These are phyloP conservation scores for Melieria crassipennis DNA, from an alignment of 2,888 invertebrate genomes.

Conservation along the genomic window DNA sequence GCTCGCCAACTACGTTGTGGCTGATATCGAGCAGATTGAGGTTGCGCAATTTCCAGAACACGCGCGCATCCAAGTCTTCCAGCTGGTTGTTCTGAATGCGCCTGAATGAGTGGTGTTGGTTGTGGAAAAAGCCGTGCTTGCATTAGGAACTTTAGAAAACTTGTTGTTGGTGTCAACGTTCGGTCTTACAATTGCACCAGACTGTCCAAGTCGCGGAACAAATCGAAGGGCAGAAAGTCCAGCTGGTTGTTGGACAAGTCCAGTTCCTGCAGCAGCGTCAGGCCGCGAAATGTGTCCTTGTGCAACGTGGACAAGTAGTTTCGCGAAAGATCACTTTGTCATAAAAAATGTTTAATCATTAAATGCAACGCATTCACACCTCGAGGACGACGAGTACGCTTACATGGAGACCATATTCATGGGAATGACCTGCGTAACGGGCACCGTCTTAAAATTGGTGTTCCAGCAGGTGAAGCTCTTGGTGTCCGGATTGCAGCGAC, in stretches of 20 bases:
- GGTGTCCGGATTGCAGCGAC: conserved; percentile 73
- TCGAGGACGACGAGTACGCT: conserved; percentile 45
- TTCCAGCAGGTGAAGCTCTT: conserved; percentile 75
- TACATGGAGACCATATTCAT: conserved; percentile 72
- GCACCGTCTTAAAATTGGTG: conserved; percentile 69
- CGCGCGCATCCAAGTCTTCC: conserved; percentile 67
- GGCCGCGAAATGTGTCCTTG: conserved; percentile 71
- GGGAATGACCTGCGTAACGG: conserved; percentile 72
- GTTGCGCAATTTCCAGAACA: conserved; percentile 69
- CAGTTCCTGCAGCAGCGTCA: conserved; percentile 70
- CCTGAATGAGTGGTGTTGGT: conserved; percentile 55
- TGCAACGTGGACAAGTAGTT: conserved; percentile 74
- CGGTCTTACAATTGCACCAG: conserved; percentile 70
- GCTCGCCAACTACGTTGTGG: conserved; percentile 68
- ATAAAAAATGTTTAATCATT: neutral
- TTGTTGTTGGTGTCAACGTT: no score
- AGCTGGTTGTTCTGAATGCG: conserved; percentile 71
- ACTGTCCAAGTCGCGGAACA: conserved; percentile 71
- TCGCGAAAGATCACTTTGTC: conserved; percentile 72
- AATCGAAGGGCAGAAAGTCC: conserved; percentile 70
- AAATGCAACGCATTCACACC: neutral
- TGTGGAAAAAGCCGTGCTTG: no score
- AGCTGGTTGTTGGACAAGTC: conserved; percentile 76
- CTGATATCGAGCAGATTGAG: conserved; percentile 73
- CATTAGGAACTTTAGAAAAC: no score